Evolutionary conservation across 2,888 invertebrate species (phyloP), one percentile per base, ranked within the genome.

Genomic region (Standfussiana lucernea): DNA sequence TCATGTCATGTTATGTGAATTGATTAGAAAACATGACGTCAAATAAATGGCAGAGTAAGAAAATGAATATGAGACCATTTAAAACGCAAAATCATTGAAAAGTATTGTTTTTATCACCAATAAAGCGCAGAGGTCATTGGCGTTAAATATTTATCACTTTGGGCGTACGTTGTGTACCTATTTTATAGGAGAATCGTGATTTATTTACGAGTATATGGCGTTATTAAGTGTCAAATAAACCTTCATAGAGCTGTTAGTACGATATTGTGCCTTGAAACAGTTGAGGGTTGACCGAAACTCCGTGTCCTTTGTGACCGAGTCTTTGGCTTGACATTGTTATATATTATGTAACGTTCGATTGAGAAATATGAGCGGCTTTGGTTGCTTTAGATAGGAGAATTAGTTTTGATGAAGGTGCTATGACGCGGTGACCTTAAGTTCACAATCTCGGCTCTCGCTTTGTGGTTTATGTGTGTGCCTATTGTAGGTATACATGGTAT

Each of bases 151-250:
- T 87, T 89, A 90, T 89, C 82, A 86, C 74, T 76, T 82, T 64
- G 68, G 68, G 71, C 37, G 76, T 82, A 81, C 70, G 86, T 53
- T 56, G 47, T 79, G 28, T 79, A 83, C 56, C 65, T 28, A 71
- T 77, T 82, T 86, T 86, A 91, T 91, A 86, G 84, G 79, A 83
- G 73, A 89, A 86, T 90, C 92, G 90, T 92, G 92, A 86, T 86
- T 87, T 88, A 87, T 90, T 83, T 87, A 85, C 79, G 69, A 80
- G 77, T 89, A 77, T 86, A 82, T 85, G 77, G 79, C 75, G 77
- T 85, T 61, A 86, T 87, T 84, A 87, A 92, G 89, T 93, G 92
- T 92, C 91, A 93, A 91, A 88, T 77, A 80, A 85, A 90, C 93
- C 93, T 94, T 92, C 87, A 74, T 82, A 68, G 67, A 77, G 68